Base-by-base conservation (phyloP, 2,888 invertebrate species). In the Thymelicus lineola region DNA sequence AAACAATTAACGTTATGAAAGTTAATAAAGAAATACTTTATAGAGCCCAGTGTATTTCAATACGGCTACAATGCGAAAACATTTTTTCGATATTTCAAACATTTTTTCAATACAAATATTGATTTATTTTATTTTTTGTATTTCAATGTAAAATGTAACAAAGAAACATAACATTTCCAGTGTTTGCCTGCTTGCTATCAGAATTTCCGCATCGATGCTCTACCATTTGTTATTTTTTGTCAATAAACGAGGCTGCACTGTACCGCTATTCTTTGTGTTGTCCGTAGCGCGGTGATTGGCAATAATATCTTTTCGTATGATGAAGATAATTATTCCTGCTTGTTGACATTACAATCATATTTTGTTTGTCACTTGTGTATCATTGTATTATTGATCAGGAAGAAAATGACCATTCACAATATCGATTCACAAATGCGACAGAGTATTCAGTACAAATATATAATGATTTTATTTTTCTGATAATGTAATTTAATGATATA, bases 111-210 rank as follows among this genome's bases (percentile, higher is more conserved):
- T 60, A 48, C 35, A 57, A 67, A 36, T 36, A 57, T 35, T 46
- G 10, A 17, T 62, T 63, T 69, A 57, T 57, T 68, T 57, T 45
- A 35, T 45, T 14, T 38, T 17, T 58, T 48, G 14, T 42, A 14
- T 50, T 67, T 55, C 55, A 57, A 12, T 6, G 55, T 46, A 62
- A 67, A 62, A 62, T 35, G 20, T 62, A 69, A 75, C 77, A 78
- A 78, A 76, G 74, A 76, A 78, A 73, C 75, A 79, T 78, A 61
- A 75, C 73, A 79, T 83, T 83, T 80, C 79, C 61, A 80, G 78
- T 81, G 80, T 85, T 83, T 82, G 80, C 78, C 71, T 78, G 73
- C 75, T 74, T 74, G 77, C 76, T 83, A 83, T 85, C 84, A 78
- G 79, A 76, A 75, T 80, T 85, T 84, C 81, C 82, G 82, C 82